phyloP scores from a whole-genome alignment of 2,888 invertebrate species.

The Cerastoderma edule region DNA sequence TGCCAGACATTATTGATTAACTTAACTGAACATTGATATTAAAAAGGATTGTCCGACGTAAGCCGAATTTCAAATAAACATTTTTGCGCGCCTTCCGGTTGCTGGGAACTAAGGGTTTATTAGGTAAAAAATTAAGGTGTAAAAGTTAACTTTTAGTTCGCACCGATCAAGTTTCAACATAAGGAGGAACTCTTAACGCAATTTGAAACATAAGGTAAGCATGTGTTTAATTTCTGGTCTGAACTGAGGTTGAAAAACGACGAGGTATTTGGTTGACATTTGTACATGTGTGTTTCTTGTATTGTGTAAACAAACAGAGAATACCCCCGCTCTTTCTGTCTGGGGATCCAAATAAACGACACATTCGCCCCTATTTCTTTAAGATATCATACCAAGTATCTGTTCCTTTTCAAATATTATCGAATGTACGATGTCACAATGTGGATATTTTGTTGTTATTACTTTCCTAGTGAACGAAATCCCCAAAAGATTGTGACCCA shows the following conservation, averaged over 20 bases:
- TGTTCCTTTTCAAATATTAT: no score
- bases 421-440: no score
- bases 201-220: not conserved
- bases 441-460: no score
- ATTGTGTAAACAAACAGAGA: slow-evolving; percentile 9
- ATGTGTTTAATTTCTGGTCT: not conserved
- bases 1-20: no score
- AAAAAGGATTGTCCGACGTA: slow-evolving; percentile 34
- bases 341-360: not conserved
- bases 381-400: no score
- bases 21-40: slow-evolving; percentile 22
- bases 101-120: slow-evolving; percentile 42
- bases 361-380: no score
- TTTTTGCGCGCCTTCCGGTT: slow-evolving; percentile 62
- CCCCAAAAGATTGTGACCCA: no score
- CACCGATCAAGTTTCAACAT: not conserved
- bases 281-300: slow-evolving; percentile 8
- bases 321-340: not conserved
- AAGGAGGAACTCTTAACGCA: not conserved
- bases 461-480: no score
- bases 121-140: slow-evolving; percentile 7
- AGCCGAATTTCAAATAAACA: slow-evolving; percentile 56
- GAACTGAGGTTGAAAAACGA: not conserved
- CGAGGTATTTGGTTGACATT: not conserved
- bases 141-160: not conserved